These are phyloP conservation scores for Drosophila crucigera DNA, from an alignment of 2,888 invertebrate genomes.

Conservation along the genomic window DNA sequence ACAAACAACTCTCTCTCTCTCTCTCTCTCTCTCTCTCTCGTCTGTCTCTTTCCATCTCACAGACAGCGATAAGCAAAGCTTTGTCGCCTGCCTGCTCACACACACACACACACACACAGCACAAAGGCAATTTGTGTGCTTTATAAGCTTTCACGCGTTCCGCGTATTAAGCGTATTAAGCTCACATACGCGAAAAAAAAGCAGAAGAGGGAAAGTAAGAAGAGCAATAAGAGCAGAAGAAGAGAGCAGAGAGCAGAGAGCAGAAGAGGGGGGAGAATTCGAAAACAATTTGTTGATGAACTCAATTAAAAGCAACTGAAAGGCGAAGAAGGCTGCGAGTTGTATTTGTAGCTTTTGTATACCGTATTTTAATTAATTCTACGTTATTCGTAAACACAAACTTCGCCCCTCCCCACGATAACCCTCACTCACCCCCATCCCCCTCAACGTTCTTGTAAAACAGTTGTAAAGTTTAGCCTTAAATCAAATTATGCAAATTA, in stretches of 20 bases:
- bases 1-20: constrained; percentile 12
- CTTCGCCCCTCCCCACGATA: background rate
- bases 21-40: background rate
- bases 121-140: constrained; percentile 59
- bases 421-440: background rate
- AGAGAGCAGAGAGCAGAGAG: background rate
- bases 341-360: constrained; percentile 11
- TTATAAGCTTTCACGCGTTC: constrained; percentile 60
- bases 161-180: constrained; percentile 59
- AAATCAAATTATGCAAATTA: constrained; percentile 75
- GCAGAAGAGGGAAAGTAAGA: background rate
- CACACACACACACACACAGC: background rate
- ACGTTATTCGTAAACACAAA: constrained; percentile 36
- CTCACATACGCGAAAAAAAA: background rate
- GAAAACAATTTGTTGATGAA: constrained; percentile 73
- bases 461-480: constrained; percentile 38
- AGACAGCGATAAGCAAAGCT: constrained; percentile 8
- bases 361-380: constrained; percentile 69
- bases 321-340: background rate
- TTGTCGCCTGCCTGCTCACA: background rate
- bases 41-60: background rate
- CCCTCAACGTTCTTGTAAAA: constrained; percentile 27
- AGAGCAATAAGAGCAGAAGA: background rate
- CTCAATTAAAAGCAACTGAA: constrained; percentile 63
- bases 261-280: background rate